Evolutionary conservation across 2,797 vertebrate genomes (phyloP), one percentile per base, ranked within the genome.

Genomic region (Enteromius thamalakanensis): DNA sequence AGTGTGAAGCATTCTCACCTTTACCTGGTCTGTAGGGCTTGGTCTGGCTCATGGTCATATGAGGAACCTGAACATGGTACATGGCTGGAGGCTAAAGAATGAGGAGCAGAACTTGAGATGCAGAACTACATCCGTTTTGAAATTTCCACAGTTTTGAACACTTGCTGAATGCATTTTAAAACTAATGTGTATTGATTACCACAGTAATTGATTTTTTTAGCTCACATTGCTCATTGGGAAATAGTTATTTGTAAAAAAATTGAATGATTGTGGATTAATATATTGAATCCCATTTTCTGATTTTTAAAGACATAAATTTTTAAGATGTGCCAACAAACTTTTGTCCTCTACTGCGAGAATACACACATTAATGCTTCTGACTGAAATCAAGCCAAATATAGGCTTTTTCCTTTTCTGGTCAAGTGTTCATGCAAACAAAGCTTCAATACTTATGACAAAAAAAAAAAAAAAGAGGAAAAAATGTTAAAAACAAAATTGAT

Each of bases 11-110:
- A 93, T 94, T 95, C 96, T 98, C 97, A 99, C 97, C 97, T 99
- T 99, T 99, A 99, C 98, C 98, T 98, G 96, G 96, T 99, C 98
- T 98, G 96, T 98, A 99, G 92, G 96, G 96, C 96, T 99, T 99
- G 89, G 96, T 96, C 94, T 99, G 98, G 95, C 95, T 98, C 93
- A 99, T 97, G 60, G 98, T 95, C 97, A 99, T 97, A 81, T 97
- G 97, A 78, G 97, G 96, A 96, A 99, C 97, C 87, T 96, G 97
- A 91, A 99, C 97, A 89, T 97, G 96, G 93, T 99, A 99, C 93
- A 99, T 94, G n/a, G 94, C 92, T 85, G 95, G 94, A 94, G 97
- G 96, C 98, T 99, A 93, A 84, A 93, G 91, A 9, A 87, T 80
- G 80, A 84, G 68, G 53, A 86, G 84, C 65, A 86, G 42, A 88